A percentile compares a stretch with the other conserved stretches of the same genome.
phyloP scores from a whole-genome alignment of 2,113 vertebrate genomes.

The Dissostichus mawsoni region DNA sequence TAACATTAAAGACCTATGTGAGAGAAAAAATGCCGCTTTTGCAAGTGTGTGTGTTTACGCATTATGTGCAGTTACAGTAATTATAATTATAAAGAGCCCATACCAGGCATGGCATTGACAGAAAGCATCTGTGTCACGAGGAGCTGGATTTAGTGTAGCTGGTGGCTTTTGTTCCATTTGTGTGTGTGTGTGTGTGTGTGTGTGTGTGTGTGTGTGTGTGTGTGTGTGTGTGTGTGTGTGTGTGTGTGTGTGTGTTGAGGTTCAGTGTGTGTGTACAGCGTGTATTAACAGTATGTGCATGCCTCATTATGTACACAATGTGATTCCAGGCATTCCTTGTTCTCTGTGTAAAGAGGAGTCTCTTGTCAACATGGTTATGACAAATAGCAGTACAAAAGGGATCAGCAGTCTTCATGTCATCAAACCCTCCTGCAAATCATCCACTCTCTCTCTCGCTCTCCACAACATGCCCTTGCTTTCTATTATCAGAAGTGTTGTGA shows the following conservation, averaged over 20 bases:
- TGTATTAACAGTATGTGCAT: slow-evolving; percentile 35
- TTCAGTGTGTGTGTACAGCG: slow-evolving; percentile 16
- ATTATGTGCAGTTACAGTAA: slow-evolving; percentile 3
- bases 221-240: slow-evolving; percentile 24
- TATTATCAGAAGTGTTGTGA: slow-evolving; percentile 34
- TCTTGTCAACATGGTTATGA: slow-evolving; percentile 72
- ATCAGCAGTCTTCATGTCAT: slow-evolving; percentile 68
- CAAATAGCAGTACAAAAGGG: slow-evolving; percentile 75
- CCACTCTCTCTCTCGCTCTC: background rate
- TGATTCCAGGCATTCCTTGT: slow-evolving; percentile 41
- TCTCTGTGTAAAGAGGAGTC: slow-evolving; percentile 41
- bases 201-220: background rate
- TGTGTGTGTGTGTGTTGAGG: background rate
- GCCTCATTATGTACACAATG: slow-evolving; percentile 57
- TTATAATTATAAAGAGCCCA: slow-evolving; percentile 14
- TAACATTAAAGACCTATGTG: background rate
- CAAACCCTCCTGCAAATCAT: slow-evolving; percentile 47
- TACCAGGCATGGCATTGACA: slow-evolving; percentile 1
- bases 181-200: slow-evolving; percentile 20
- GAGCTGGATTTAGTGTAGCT: slow-evolving; percentile 22
- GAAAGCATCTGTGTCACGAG: slow-evolving; percentile 10
- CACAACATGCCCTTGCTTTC: slow-evolving; percentile 15
- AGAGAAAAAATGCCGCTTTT: background rate
- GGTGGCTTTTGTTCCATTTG: slow-evolving; percentile 17
- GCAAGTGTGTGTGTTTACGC: background rate